These are phyloP conservation scores for Benthosema pterotum DNA, from an alignment of 2,797 vertebrate species.

Conservation along the genomic window DNA sequence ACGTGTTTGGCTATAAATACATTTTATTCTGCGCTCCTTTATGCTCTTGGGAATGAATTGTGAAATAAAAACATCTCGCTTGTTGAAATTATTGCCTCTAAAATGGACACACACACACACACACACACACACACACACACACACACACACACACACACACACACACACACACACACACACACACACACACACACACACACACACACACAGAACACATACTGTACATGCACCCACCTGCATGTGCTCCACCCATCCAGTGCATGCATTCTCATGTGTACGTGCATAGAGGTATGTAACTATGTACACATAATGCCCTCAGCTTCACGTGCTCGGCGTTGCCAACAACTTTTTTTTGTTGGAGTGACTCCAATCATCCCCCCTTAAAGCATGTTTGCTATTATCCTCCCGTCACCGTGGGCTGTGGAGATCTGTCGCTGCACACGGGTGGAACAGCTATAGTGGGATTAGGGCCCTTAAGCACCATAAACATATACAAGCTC, in stretches of 20 bases:
- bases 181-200: constrained; percentile 9
- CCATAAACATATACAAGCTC: constrained; percentile 57
- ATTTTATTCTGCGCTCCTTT: constrained; percentile 50
- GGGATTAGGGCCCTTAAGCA: constrained; percentile 41
- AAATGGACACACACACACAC: constrained; percentile 45
- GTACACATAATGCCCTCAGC: constrained; percentile 14
- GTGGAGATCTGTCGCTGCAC: constrained; percentile 4
- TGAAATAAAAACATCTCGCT: constrained; percentile 22
- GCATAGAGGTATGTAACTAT: too few relatives aligned
- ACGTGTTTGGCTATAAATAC: constrained; percentile 62
- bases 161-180: constrained; percentile 15
- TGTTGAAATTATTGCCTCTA: constrained; percentile 25
- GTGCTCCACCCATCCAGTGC: constrained; percentile 29
- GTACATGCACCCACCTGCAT: constrained; percentile 33
- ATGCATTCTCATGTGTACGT: constrained; percentile 22
- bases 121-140: constrained; percentile 24
- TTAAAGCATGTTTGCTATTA: constrained; percentile 50
- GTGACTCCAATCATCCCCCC: constrained; percentile 51
- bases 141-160: constrained; percentile 20
- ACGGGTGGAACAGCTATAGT: constrained; percentile 5
- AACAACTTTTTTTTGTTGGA: constrained; percentile 45
- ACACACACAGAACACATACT: constrained; percentile 2
- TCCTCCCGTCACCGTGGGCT: constrained; percentile 17
- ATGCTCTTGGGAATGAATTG: constrained; percentile 42
- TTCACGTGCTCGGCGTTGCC: constrained; percentile 26